Evolutionary conservation across 53 echinoderm and acorn worm species (phyloP).

Genomic region (Patiria pectinifera): DNA sequence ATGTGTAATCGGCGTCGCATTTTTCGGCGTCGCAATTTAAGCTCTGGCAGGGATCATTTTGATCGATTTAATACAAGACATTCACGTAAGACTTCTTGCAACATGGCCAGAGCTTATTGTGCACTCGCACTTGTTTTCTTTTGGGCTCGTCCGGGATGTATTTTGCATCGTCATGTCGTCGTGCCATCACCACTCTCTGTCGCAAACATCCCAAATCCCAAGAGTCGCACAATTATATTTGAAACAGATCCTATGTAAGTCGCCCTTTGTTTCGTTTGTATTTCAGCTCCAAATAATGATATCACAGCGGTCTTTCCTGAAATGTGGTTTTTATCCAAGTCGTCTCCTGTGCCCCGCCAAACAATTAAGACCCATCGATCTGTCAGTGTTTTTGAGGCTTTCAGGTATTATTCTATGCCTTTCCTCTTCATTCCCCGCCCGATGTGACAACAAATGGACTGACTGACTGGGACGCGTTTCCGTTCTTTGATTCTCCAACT

Average conservation of each 20-base stretch:
- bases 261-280: neutral
- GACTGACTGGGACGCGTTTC: conserved; percentile 36
- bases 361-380: conserved; percentile 23
- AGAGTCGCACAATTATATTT: neutral
- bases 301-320: neutral
- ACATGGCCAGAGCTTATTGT: no score
- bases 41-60: no score
- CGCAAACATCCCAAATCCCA: neutral
- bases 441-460: conserved; percentile 21
- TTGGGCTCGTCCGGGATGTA: neutral
- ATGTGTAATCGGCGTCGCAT: no score
- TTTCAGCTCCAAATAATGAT: neutral
- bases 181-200: neutral
- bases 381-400: neutral
- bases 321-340: conserved; percentile 44
- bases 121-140: neutral
- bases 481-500: conserved; percentile 17
- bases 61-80: no score
- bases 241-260: neutral
- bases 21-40: no score
- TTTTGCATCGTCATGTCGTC: neutral
- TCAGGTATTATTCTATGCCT: no score
- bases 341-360: neutral
- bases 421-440: neutral
- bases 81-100: no score